A percentile compares a stretch with the other conserved stretches of the same genome.
phyloP scores from a whole-genome alignment of 92 coral and sea anemone species.

The Anthopleura xanthogrammica region DNA sequence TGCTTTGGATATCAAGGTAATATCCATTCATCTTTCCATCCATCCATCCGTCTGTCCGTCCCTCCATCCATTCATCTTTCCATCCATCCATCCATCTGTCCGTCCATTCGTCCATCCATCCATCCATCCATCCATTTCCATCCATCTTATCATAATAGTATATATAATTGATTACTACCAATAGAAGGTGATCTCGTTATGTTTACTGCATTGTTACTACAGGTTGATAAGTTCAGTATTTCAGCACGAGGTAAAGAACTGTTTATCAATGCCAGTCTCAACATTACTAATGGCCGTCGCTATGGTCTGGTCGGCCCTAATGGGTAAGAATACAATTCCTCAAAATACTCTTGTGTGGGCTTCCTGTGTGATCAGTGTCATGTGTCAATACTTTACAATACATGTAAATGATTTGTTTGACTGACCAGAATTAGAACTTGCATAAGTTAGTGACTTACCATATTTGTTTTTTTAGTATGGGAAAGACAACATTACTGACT shows the following conservation, averaged over 20 bases:
- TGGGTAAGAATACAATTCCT: conserved; percentile 61
- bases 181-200: too few species aligned
- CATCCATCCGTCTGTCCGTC: too few species aligned
- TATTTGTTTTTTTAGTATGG: conserved; percentile 60
- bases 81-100: too few species aligned
- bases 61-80: too few species aligned
- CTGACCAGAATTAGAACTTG: too few species aligned
- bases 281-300: conserved; percentile 90
- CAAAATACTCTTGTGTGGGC: neutral
- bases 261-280: conserved; percentile 88
- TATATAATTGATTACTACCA: too few species aligned
- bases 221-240: conserved; percentile 97
- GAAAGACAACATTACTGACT: conserved; percentile 83
- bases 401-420: too few species aligned
- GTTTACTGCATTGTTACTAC: neutral
- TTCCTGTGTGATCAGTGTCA: neutral
- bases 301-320: conserved; percentile 98
- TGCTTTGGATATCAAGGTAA: conserved; percentile 94
- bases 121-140: neutral
- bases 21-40: neutral
- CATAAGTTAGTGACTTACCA: too few species aligned
- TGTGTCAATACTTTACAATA: neutral
- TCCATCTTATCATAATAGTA: too few species aligned
- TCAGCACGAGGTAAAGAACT: conserved; percentile 98
- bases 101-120: too few species aligned